Percentiles rank a stretch among this genome's conserved stretches.
Conservation (phyloP, 1,140 invertebrate genomes). For the Meloidogyne floridensis region DNA sequence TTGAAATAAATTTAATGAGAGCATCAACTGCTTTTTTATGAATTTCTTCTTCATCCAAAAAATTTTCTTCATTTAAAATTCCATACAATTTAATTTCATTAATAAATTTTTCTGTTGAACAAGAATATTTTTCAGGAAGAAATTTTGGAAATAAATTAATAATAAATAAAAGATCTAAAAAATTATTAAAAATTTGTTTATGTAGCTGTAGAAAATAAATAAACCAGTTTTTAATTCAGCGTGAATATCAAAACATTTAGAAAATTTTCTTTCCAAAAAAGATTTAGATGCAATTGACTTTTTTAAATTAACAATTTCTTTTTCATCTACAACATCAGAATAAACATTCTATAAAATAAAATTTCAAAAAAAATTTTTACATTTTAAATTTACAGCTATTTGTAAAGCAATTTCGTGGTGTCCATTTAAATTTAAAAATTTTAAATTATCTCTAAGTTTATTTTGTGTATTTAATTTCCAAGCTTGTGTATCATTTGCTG, state of each 20-base stretch:
- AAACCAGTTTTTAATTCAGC: slow-evolving; percentile 44
- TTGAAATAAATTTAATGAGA: slow-evolving; percentile 42
- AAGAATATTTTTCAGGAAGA: slow-evolving; percentile 46
- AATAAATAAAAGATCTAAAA: slow-evolving; percentile 46
- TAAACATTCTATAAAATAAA: neutral
- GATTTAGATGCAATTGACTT: slow-evolving; percentile 33
- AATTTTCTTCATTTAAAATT: neutral
- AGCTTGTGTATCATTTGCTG: slow-evolving; percentile 33
- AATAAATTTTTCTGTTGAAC: neutral
- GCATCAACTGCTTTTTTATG: slow-evolving; percentile 41
- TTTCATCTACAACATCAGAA: neutral
- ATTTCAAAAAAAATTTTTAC: neutral
- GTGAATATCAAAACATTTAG: slow-evolving; percentile 49
- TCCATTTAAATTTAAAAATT: slow-evolving; percentile 37
- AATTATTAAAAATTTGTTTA: neutral
- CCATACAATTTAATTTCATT: neutral
- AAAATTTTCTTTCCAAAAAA: slow-evolving; percentile 44
- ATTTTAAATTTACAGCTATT: slow-evolving; percentile 38
- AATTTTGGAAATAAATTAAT: slow-evolving; percentile 46
- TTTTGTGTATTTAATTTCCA: slow-evolving; percentile 41
- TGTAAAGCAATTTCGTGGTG: slow-evolving; percentile 48
- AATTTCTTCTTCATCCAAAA: slow-evolving; percentile 37
- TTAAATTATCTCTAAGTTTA: slow-evolving; percentile 39
- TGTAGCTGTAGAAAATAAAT: neutral
- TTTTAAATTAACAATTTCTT: slow-evolving; percentile 36